Evolutionary conservation across 2,113 vertebrate genomes (phyloP).

Genomic region (Rhineura floridana): DNA sequence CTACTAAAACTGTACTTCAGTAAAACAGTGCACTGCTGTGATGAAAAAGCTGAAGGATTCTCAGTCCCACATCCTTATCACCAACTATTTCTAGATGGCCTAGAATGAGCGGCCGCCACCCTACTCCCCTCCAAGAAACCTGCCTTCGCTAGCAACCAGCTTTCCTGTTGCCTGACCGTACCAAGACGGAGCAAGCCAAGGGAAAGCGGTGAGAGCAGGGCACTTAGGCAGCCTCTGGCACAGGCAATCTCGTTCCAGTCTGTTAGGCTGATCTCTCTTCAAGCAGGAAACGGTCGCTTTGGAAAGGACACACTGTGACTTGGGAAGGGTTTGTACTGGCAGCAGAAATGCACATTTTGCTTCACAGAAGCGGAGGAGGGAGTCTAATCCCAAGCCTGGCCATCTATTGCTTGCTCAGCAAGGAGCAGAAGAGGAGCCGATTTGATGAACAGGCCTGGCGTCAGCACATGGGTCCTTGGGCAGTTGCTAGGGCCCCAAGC

Average conservation of each 20-base stretch:
- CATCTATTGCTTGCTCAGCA: background rate
- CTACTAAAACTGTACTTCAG: background rate
- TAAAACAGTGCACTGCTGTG: fast-evolving
- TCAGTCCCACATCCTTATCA: slow-evolving; percentile 39
- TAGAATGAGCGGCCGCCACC: background rate
- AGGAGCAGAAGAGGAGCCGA: background rate
- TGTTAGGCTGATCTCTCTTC: slow-evolving; percentile 61
- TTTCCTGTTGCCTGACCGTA: background rate
- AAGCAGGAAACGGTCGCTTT: slow-evolving; percentile 62
- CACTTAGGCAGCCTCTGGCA: slow-evolving; percentile 43
- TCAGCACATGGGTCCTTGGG: background rate
- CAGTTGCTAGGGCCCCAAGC: background rate
- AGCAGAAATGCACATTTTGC: background rate
- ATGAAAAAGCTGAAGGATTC: slow-evolving; percentile 35
- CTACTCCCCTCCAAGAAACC: too few species aligned
- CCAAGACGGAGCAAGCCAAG: slow-evolving; percentile 38
- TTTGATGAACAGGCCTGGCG: background rate
- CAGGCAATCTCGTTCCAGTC: slow-evolving; percentile 60
- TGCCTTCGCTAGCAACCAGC: background rate
- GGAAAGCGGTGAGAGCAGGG: slow-evolving; percentile 36
- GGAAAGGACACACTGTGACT: slow-evolving; percentile 54
- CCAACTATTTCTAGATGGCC: slow-evolving; percentile 20
- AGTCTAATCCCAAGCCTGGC: background rate
- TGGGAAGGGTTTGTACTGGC: slow-evolving; percentile 11
- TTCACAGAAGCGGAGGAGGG: background rate